phyloP scores from a whole-genome alignment of 2,113 vertebrate genomes.

The Acanthochromis polyacanthus region DNA sequence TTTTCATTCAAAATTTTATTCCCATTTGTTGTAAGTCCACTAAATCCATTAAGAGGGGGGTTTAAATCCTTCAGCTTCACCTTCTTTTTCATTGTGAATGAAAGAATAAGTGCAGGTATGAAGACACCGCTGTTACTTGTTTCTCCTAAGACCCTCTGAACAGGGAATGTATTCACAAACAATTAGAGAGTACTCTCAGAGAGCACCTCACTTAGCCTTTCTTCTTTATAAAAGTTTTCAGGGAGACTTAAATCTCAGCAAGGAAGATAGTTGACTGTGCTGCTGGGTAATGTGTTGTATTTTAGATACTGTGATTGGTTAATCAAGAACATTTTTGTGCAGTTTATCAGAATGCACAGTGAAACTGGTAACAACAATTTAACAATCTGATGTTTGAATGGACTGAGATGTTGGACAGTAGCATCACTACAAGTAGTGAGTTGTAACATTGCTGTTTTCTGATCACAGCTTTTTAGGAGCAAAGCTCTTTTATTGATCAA shows the following conservation, averaged over 20 bases:
- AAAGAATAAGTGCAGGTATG: conserved; percentile 25
- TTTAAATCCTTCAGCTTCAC: conserved; percentile 39
- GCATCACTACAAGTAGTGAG: no score
- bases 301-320: background rate
- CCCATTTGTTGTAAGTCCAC: conserved; percentile 44
- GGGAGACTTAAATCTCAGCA: background rate
- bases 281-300: background rate
- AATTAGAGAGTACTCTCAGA: background rate
- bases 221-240: conserved; percentile 6
- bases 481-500: no score
- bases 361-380: no score
- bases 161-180: conserved; percentile 16
- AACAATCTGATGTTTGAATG: no score
- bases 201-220: background rate
- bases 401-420: no score
- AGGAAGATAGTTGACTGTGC: background rate
- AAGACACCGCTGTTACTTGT: background rate
- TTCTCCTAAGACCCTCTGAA: background rate
- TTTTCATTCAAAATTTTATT: conserved; percentile 48
- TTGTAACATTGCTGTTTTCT: no score
- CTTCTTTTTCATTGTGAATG: conserved; percentile 27
- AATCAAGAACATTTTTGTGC: background rate
- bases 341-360: background rate
- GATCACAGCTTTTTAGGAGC: no score
- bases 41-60: conserved; percentile 35